phyloP scores from a whole-genome alignment of 2,888 invertebrate genomes.

The Acrobasis repandana region DNA sequence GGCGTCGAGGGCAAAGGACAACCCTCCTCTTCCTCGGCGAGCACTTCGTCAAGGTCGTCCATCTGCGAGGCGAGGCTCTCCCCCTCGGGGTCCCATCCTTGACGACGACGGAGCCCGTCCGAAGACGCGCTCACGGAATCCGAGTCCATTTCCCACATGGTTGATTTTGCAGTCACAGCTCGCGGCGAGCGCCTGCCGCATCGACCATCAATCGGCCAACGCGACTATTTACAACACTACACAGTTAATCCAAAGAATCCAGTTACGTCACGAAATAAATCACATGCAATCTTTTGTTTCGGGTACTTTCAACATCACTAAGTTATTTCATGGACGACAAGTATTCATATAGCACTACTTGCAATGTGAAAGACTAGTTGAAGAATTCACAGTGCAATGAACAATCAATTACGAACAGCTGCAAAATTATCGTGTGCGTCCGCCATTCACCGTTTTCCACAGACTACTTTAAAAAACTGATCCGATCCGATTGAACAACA shows the following conservation, averaged over 20 bases:
- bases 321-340: not conserved
- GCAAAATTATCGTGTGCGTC: constrained; percentile 34
- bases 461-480: constrained; percentile 18
- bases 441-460: constrained; percentile 29
- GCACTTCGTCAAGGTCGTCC: constrained; percentile 81
- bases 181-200: constrained; percentile 55
- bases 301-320: constrained; percentile 27
- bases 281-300: constrained; percentile 41
- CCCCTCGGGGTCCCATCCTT: constrained; percentile 78
- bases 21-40: constrained; percentile 91
- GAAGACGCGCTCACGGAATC: constrained; percentile 74
- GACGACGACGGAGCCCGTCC: constrained; percentile 76
- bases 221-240: constrained; percentile 59
- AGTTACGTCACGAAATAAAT: constrained; percentile 73
- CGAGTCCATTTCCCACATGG: constrained; percentile 78
- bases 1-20: constrained; percentile 94
- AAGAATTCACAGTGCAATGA: constrained; percentile 36
- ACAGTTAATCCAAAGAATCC: constrained; percentile 61
- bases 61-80: constrained; percentile 76
- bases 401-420: constrained; percentile 44
- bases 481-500: constrained; percentile 5
- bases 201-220: constrained; percentile 43
- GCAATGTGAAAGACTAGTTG: constrained; percentile 20
- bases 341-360: constrained; percentile 26
- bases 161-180: constrained; percentile 48